phyloP scores from a whole-genome alignment of 2,113 vertebrate species.

The Festucalex cinctus region DNA sequence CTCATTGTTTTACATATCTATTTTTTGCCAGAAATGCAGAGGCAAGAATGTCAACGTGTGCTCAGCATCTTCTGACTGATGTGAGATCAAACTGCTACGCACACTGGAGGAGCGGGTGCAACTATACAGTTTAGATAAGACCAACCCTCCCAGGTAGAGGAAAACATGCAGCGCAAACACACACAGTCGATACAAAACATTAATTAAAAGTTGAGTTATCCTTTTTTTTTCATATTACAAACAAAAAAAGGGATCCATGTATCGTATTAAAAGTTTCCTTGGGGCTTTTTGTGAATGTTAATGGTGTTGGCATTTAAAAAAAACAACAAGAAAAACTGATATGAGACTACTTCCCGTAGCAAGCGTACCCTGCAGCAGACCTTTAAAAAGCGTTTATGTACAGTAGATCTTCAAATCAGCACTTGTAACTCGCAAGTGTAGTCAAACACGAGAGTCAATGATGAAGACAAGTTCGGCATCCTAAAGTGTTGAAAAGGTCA shows the following conservation, averaged over 20 bases:
- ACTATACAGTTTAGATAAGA: constrained; percentile 49
- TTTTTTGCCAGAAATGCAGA: constrained; percentile 64
- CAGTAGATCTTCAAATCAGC: constrained; percentile 20
- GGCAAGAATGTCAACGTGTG: constrained; percentile 67
- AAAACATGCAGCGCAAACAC: constrained; percentile 16
- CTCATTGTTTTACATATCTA: constrained; percentile 72
- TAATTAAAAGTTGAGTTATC: not conserved
- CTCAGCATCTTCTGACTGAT: constrained; percentile 65
- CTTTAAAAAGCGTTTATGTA: constrained; percentile 12
- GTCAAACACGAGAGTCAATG: constrained; percentile 32
- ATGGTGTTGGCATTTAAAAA: constrained; percentile 10
- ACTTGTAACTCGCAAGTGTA: constrained; percentile 18
- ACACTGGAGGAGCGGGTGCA: constrained; percentile 30
- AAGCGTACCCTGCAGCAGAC: constrained; percentile 1
- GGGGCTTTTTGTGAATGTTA: constrained; percentile 2
- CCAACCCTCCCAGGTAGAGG: constrained; percentile 48
- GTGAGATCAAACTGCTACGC: constrained; percentile 60
- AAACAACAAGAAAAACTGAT: constrained; percentile 5
- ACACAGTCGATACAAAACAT: not conserved
- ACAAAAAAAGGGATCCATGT: constrained; percentile 5
- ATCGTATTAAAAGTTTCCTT: not conserved
- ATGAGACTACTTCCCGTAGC: not conserved
- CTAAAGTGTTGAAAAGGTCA: constrained; percentile 47
- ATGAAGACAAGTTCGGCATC: constrained; percentile 56
- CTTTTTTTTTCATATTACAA: constrained; percentile 7